Evolutionary conservation across 1,140 invertebrate genomes (phyloP), one percentile per base, ranked within the genome.

Genomic region (Gyrodactylus salaris): DNA sequence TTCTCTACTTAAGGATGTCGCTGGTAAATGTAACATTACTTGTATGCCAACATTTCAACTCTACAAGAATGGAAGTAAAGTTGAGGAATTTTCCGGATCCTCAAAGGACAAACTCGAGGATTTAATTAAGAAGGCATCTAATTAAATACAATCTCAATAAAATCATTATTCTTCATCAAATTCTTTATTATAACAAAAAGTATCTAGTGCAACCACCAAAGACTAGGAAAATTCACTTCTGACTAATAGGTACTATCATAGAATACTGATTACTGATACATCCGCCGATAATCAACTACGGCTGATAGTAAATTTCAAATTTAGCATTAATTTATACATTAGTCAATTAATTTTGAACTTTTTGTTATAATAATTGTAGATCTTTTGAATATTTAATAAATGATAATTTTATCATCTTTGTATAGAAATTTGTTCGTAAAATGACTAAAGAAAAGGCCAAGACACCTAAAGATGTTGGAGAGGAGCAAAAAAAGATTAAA

Each of bases 11-110:
- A 71, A 77, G 76, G 88, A 89, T 22, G 81, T 91, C 72, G 87
- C 87, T 16, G 81, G 83, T 72, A 83, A 87, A 74, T 91, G 89
- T 80, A 84, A 86, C 76, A 86, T 94, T 76, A 84, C 84, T 75
- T 88, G 87, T 71, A 92, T 93, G 89, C 91, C 91, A 68, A 93
- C 90, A 0, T 94, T 94, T 79, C 80, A 91, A 24, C 91, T 92
- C 79, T 82, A 92, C 75, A 92, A 90, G 81, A 85, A 86, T 76
- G 82, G 83, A 27, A 77, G 85, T 78, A 84, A 85, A 78, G 83
- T 86, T 26, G 84, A 86, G 2, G 83, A 84, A 73, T 87, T 90
- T 78, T 85, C 86, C 75, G 89, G 89, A 22, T 88, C 88, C 27
- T 89, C 88, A 78, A 83, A 84, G 68, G 83, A 85, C 1, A 88